Conservation (phyloP, 2,113 vertebrate genomes). For the Laticauda laticaudata region DNA sequence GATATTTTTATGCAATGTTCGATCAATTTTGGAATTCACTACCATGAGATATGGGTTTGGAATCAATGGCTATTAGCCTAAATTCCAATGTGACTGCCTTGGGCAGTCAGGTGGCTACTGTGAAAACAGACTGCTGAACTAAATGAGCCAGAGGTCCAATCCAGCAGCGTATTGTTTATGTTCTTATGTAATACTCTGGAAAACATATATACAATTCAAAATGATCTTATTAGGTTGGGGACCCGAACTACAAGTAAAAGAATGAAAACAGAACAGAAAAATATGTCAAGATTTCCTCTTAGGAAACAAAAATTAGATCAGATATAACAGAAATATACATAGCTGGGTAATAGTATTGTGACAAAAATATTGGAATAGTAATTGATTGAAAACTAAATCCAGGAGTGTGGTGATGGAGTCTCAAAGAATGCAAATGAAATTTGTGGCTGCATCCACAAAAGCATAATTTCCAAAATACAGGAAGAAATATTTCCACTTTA, state of each 20-base stretch:
- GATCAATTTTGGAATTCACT: background rate
- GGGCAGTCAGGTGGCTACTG: background rate
- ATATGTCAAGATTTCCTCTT: background rate
- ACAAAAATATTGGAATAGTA: background rate
- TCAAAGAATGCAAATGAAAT: background rate
- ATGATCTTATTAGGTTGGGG: background rate
- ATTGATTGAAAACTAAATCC: background rate
- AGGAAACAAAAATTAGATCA: background rate
- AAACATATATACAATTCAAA: background rate
- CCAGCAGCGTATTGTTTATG: background rate
- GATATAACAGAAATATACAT: background rate
- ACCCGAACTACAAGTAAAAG: background rate
- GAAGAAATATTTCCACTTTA: background rate
- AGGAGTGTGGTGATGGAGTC: background rate
- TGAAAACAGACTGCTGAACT: background rate
- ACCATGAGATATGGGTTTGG: background rate
- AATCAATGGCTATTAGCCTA: background rate
- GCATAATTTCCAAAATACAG: background rate
- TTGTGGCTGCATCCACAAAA: background rate
- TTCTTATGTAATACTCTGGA: background rate
- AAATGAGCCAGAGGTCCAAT: background rate
- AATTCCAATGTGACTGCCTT: background rate
- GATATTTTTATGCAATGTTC: background rate
- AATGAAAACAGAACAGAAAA: background rate
- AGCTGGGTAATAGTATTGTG: background rate